These are phyloP conservation scores for Carabus problematicus DNA, from an alignment of 2,888 invertebrate species.

Conservation along the genomic window DNA sequence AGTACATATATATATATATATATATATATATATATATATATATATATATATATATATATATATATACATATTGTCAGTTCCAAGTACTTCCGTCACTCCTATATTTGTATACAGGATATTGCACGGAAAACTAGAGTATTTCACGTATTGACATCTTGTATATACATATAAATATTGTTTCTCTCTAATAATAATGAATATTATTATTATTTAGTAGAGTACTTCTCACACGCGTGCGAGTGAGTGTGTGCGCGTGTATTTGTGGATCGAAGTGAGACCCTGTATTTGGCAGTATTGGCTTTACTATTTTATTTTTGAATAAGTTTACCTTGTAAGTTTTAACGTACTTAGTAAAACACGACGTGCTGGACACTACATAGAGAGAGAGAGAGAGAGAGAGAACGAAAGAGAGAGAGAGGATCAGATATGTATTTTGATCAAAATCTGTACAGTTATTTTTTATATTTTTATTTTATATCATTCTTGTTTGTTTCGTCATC, in stretches of 20 bases:
- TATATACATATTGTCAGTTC: too few species aligned
- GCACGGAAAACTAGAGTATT: neutral
- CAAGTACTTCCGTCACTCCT: too few species aligned
- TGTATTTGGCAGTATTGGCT: slow-evolving; percentile 41
- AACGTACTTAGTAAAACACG: slow-evolving; percentile 55
- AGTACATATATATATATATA: too few species aligned
- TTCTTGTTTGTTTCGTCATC: neutral
- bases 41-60: too few species aligned
- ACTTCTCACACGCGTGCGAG: neutral
- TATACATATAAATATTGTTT: neutral
- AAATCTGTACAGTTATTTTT: slow-evolving; percentile 42
- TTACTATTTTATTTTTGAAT: slow-evolving; percentile 30
- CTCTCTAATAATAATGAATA: neutral
- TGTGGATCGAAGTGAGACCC: slow-evolving; percentile 29
- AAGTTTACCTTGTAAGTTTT: slow-evolving; percentile 54
- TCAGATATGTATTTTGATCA: slow-evolving; percentile 39
- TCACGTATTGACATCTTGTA: neutral
- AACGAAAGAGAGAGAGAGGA: slow-evolving; percentile 35
- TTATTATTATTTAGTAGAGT: slow-evolving; percentile 1
- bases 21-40: too few species aligned
- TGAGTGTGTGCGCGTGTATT: slow-evolving; percentile 6
- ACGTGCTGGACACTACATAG: slow-evolving; percentile 52
- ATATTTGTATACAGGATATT: too few species aligned
- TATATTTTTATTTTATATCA: slow-evolving; percentile 42
- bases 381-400: slow-evolving; percentile 33